These are phyloP conservation scores for Microdon myrmicae DNA, from an alignment of 2,888 invertebrate genomes.

Conservation along the genomic window DNA sequence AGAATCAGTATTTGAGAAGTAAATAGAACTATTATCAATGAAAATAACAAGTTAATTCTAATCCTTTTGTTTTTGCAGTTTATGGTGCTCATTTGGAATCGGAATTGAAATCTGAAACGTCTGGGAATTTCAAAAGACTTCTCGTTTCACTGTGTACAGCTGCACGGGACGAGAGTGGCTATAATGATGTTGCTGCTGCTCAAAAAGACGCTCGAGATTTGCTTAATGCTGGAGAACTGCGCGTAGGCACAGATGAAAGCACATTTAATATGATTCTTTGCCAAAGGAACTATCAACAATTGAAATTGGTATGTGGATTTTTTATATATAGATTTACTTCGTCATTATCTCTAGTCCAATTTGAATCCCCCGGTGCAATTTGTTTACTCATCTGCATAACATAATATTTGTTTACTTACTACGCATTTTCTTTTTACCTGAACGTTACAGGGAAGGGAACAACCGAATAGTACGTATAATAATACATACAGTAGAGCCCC, in stretches of 20 bases:
- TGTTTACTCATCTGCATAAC: too few relatives aligned
- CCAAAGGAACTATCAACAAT: constrained; percentile 78
- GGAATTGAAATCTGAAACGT: constrained; percentile 87
- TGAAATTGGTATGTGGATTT: constrained; percentile 59
- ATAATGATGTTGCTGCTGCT: constrained; percentile 77
- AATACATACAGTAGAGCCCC: too few relatives aligned
- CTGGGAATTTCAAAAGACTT: constrained; percentile 89
- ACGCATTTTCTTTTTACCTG: too few relatives aligned
- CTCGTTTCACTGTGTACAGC: constrained; percentile 86
- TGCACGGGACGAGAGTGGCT: constrained; percentile 77
- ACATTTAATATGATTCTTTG: constrained; percentile 86
- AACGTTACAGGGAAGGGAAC: too few relatives aligned
- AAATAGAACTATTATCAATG: constrained; percentile 64
- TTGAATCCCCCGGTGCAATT: too few relatives aligned
- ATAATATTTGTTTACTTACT: too few relatives aligned
- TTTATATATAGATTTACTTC: constrained; percentile 60
- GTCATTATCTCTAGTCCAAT: not conserved
- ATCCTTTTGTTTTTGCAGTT: constrained; percentile 69
- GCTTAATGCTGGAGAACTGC: constrained; percentile 76
- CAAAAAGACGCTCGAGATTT: constrained; percentile 84
- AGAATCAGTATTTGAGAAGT: constrained; percentile 81
- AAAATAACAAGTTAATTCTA: not conserved
- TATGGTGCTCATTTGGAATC: constrained; percentile 82
- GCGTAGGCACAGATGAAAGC: constrained; percentile 86
- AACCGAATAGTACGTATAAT: too few relatives aligned